Evolutionary conservation across 1,140 invertebrate species (phyloP).

Genomic region (Drosophila funebris): DNA sequence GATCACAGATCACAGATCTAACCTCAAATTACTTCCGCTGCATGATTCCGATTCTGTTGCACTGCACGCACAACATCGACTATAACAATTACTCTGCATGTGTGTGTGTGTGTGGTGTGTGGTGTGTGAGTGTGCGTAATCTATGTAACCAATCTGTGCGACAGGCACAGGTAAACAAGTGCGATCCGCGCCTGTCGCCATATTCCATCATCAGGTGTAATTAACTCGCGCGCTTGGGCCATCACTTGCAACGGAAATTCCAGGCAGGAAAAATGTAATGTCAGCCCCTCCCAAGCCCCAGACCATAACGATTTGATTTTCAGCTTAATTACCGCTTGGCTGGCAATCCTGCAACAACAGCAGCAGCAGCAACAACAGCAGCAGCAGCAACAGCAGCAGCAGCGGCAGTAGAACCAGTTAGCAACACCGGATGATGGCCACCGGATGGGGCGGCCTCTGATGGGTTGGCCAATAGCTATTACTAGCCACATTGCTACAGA

Average conservation of each 20-base stretch:
- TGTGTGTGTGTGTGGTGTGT: slow-evolving; percentile 19
- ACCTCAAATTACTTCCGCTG: slow-evolving; percentile 80
- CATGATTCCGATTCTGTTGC: slow-evolving; percentile 58
- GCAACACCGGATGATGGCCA: slow-evolving; percentile 67
- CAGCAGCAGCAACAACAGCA: too few species aligned
- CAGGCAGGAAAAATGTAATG: slow-evolving; percentile 74
- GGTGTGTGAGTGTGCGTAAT: slow-evolving; percentile 39
- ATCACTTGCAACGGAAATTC: slow-evolving; percentile 69
- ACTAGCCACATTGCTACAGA: background rate
- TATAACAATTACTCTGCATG: slow-evolving; percentile 59
- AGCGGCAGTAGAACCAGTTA: slow-evolving; percentile 55
- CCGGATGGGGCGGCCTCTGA: slow-evolving; percentile 67
- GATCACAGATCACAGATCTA: slow-evolving; percentile 34
- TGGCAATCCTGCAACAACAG: slow-evolving; percentile 65
- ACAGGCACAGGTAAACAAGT: slow-evolving; percentile 34
- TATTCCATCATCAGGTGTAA: slow-evolving; percentile 67
- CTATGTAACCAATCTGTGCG: slow-evolving; percentile 53
- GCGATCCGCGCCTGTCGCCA: slow-evolving; percentile 46
- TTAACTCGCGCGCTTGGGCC: slow-evolving; percentile 53
- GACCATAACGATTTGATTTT: slow-evolving; percentile 74
- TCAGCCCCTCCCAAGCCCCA: background rate
- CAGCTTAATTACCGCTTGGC: slow-evolving; percentile 60
- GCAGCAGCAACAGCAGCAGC: too few species aligned
- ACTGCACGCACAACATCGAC: slow-evolving; percentile 12
- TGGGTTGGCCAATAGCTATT: slow-evolving; percentile 39